Conservation (phyloP, 2,888 invertebrate genomes). For the Ischnus inquisitorius region DNA sequence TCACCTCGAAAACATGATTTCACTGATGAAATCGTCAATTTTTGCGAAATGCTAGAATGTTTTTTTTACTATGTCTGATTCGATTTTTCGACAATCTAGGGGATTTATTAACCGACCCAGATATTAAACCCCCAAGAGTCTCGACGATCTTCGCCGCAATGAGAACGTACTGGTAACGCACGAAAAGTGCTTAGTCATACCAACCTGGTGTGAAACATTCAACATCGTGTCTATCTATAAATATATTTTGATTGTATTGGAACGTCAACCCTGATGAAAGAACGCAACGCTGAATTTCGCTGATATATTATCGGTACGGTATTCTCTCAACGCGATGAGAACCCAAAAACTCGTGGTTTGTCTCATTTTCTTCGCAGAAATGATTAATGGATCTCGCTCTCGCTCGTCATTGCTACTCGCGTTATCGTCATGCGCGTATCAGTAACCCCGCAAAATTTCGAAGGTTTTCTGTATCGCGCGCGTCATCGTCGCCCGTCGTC, state of each 20-base stretch:
- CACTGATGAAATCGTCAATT: background rate
- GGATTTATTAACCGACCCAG: background rate
- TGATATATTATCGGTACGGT: slow-evolving; percentile 34
- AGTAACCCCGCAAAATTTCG: slow-evolving; percentile 20
- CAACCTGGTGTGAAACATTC: background rate
- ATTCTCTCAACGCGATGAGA: background rate
- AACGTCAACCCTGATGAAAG: background rate
- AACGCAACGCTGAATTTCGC: slow-evolving; percentile 4
- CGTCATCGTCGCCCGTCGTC: too few relatives aligned
- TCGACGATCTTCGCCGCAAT: background rate
- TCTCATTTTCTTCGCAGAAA: slow-evolving; percentile 16
- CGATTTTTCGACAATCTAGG: background rate
- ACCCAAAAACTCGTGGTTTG: slow-evolving; percentile 11
- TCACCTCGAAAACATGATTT: too few relatives aligned
- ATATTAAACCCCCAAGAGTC: background rate
- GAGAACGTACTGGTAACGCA: background rate
- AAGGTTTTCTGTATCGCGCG: slow-evolving; percentile 19
- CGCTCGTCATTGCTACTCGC: slow-evolving; percentile 9
- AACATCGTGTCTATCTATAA: background rate
- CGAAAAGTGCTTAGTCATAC: background rate
- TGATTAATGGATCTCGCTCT: slow-evolving; percentile 31
- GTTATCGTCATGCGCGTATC: background rate
- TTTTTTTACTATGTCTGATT: too few relatives aligned
- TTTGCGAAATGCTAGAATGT: background rate
- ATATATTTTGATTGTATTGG: slow-evolving; percentile 11